Evolutionary conservation across 1,140 invertebrate genomes (phyloP).

Genomic region (Leptopilina boulardi): DNA sequence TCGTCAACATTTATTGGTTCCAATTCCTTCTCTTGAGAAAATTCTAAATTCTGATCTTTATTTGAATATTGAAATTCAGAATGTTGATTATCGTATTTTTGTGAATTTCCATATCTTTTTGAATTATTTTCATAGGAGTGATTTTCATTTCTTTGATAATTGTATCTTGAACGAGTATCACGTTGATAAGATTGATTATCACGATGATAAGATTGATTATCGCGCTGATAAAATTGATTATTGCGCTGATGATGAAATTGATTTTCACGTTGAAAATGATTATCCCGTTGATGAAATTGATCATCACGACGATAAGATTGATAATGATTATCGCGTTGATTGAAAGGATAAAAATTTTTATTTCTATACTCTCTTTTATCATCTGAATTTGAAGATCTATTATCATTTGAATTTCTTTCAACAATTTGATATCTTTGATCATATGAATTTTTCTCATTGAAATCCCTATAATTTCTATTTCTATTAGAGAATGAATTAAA

Average conservation of each 20-base stretch:
- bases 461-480: background rate
- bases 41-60: background rate
- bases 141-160: background rate
- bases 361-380: background rate
- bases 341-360: background rate
- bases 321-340: background rate
- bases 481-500: background rate
- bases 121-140: background rate
- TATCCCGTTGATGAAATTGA: background rate
- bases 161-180: background rate
- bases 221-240: no score
- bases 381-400: background rate
- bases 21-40: background rate
- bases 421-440: background rate
- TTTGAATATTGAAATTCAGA: background rate
- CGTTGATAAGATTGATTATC: background rate
- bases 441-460: background rate
- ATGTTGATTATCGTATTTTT: background rate
- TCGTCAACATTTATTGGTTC: background rate
- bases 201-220: no score
- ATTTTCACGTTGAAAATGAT: no score
- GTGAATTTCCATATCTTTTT: background rate
- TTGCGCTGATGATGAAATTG: no score
- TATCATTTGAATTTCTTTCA: background rate
- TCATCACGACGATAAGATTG: background rate